Conservation (phyloP, 2,797 vertebrate genomes). For the Rachycentron canadum region DNA sequence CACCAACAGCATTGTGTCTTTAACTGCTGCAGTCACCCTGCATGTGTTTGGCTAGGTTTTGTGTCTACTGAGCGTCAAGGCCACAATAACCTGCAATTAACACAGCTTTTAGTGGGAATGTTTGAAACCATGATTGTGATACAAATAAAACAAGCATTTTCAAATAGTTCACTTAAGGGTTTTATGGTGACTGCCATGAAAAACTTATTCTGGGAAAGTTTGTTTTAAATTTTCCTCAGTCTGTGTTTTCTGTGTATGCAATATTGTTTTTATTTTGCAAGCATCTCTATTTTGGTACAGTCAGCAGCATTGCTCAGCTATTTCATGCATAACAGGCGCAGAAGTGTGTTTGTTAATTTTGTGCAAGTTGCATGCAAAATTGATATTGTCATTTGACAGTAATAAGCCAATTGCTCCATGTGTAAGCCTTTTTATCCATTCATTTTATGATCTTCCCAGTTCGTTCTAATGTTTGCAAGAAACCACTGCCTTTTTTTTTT, state of each 20-base stretch:
- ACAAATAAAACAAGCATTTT: constrained; percentile 82
- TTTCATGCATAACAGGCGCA: constrained; percentile 14
- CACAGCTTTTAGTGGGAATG: constrained; percentile 79
- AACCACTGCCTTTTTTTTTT: too few species aligned
- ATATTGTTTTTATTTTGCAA: constrained; percentile 14
- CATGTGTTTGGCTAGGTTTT: constrained; percentile 78
- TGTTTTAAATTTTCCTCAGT: constrained; percentile 37
- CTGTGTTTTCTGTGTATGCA: too few species aligned
- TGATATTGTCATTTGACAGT: background rate
- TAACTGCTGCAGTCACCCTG: constrained; percentile 73
- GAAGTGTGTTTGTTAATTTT: constrained; percentile 9
- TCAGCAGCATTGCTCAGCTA: constrained; percentile 17
- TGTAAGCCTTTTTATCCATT: background rate
- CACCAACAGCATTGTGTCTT: constrained; percentile 79
- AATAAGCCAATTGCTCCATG: background rate
- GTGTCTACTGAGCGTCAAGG: constrained; percentile 79
- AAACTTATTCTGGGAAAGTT: constrained; percentile 55
- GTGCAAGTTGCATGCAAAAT: background rate
- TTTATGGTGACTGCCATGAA: constrained; percentile 54
- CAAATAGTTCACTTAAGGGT: constrained; percentile 67
- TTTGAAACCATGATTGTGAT: constrained; percentile 80
- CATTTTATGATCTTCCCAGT: background rate
- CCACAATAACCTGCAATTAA: constrained; percentile 82
- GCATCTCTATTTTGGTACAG: constrained; percentile 4
- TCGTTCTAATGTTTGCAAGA: background rate